Evolutionary conservation across 2,888 invertebrate species (phyloP).

Genomic region (Napeogenes inachia): DNA sequence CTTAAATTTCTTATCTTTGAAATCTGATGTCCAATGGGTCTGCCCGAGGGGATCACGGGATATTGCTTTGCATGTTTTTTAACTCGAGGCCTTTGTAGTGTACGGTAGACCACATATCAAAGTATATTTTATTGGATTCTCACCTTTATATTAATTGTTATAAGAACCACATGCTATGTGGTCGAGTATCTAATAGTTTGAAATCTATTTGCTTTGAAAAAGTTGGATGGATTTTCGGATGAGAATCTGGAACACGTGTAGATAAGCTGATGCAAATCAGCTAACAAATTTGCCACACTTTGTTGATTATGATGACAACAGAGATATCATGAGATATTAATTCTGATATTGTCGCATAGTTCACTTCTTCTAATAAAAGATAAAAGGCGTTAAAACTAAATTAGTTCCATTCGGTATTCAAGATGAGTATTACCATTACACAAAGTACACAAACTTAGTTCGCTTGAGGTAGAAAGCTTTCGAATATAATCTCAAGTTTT

Average conservation of each 20-base stretch:
- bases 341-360: no score
- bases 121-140: conserved; percentile 5
- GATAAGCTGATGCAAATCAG: conserved; percentile 29
- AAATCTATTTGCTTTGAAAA: conserved; percentile 40
- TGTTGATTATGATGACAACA: background rate
- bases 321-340: no score
- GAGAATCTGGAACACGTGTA: conserved; percentile 27
- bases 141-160: background rate
- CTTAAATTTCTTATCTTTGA: conserved; percentile 30
- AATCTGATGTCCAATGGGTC: conserved; percentile 39
- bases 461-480: conserved; percentile 4
- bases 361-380: no score
- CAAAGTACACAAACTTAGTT: conserved; percentile 2
- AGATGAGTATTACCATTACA: background rate
- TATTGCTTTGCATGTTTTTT: conserved; percentile 58
- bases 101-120: conserved; percentile 38
- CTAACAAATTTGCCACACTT: background rate
- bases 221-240: conserved; percentile 36
- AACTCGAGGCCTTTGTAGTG: conserved; percentile 44
- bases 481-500: conserved; percentile 12
- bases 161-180: conserved; percentile 6
- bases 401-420: no score
- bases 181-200: conserved; percentile 31
- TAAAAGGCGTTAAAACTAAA: no score
- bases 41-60: conserved; percentile 50